Percentiles rank a stretch among this genome's conserved stretches.
Evolutionary conservation across 2,113 vertebrate genomes (phyloP).

Genomic region (Eleginops maclovinus): DNA sequence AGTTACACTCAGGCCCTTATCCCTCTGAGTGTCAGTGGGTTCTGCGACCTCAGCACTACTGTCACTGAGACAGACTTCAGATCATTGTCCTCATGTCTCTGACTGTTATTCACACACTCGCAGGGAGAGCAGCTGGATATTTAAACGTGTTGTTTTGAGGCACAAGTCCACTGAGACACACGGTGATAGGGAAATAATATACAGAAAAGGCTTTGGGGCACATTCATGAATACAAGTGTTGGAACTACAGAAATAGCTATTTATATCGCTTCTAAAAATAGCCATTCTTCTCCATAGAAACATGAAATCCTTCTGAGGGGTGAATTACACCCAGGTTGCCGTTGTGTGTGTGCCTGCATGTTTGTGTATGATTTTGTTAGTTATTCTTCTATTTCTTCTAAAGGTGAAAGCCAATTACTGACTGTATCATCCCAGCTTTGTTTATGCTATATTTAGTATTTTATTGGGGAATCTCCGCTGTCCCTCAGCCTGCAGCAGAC

Average conservation of each 20-base stretch:
- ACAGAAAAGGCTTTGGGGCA: slow-evolving; percentile 40
- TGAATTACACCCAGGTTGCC: slow-evolving; percentile 58
- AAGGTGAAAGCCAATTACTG: slow-evolving; percentile 54
- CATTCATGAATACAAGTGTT: slow-evolving; percentile 61
- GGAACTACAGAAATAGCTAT: slow-evolving; percentile 75
- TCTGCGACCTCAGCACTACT: slow-evolving; percentile 41
- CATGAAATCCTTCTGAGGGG: slow-evolving; percentile 75
- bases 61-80: slow-evolving; percentile 47
- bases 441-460: slow-evolving; percentile 6
- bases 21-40: neutral
- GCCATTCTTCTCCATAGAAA: slow-evolving; percentile 80
- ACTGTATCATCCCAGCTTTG: slow-evolving; percentile 51
- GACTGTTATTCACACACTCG: slow-evolving; percentile 1
- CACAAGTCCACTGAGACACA: slow-evolving; percentile 3
- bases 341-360: slow-evolving; percentile 8
- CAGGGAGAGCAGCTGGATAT: neutral
- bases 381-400: slow-evolving; percentile 34
- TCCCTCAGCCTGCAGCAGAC: slow-evolving; percentile 53
- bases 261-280: slow-evolving; percentile 80
- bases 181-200: slow-evolving; percentile 21
- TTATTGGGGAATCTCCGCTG: slow-evolving; percentile 64
- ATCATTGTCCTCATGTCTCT: slow-evolving; percentile 26
- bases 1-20: neutral
- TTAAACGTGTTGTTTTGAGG: neutral
- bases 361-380: neutral